A percentile compares a stretch with the other conserved stretches of the same genome.
These are phyloP conservation scores for Pardosa pseudoannulata DNA, from an alignment of 2,888 invertebrate species.

Conservation along the genomic window DNA sequence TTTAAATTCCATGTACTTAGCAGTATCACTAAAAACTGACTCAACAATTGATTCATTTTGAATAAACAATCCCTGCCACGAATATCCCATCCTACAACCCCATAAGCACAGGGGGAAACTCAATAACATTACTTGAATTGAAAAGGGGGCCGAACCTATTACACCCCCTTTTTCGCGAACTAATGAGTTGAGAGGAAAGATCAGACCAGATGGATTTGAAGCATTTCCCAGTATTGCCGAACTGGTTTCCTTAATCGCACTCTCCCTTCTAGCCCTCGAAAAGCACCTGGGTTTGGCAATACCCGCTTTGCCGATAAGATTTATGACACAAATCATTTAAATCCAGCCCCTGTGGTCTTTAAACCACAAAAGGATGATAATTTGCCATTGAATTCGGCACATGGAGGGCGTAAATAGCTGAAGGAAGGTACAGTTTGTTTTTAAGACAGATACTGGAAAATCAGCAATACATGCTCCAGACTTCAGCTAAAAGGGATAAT, in stretches of 20 bases:
- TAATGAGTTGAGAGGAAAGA: conserved; percentile 67
- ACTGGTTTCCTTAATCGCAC: conserved; percentile 39
- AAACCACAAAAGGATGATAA: conserved; percentile 57
- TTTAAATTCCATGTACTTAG: too few relatives aligned
- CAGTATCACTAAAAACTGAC: background rate
- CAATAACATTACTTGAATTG: conserved; percentile 15
- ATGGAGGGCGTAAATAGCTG: conserved; percentile 8
- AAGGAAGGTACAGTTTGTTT: conserved; percentile 12
- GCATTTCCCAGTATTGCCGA: conserved; percentile 37
- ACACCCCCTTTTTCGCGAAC: conserved; percentile 30
- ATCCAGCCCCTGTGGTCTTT: conserved; percentile 48
- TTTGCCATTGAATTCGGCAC: conserved; percentile 49
- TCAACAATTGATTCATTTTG: background rate
- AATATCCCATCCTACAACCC: background rate
- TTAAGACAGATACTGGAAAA: background rate
- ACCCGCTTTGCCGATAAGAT: conserved; percentile 49
- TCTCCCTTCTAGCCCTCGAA: conserved; percentile 18
- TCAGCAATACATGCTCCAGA: background rate
- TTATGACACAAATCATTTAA: conserved; percentile 69
- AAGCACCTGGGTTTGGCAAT: conserved; percentile 60
- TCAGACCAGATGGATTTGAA: conserved; percentile 64
- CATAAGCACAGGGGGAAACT: conserved; percentile 16
- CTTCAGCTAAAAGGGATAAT: background rate
- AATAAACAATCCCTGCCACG: background rate
- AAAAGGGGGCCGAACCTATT: conserved; percentile 28